These are phyloP conservation scores for Aptenodytes patagonicus DNA, from an alignment of 2,113 vertebrate genomes.

Conservation along the genomic window DNA sequence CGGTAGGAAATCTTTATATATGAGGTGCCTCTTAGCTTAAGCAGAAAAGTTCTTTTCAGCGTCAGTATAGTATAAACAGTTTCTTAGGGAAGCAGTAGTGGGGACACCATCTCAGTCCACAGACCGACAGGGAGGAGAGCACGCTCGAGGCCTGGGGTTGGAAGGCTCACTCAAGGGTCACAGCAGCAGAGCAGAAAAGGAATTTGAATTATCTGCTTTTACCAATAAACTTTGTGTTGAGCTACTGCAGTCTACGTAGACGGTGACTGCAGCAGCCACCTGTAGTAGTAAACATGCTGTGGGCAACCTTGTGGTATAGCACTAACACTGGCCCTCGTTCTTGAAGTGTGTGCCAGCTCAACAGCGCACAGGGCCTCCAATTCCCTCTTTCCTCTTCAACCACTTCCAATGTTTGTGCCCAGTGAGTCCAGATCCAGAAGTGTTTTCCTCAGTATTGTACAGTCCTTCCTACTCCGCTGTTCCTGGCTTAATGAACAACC, in stretches of 20 bases:
- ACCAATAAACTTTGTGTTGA: background rate
- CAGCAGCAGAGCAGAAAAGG: background rate
- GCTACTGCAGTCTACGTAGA: background rate
- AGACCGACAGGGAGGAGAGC: background rate
- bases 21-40: background rate
- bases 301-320: background rate
- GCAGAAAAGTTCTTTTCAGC: background rate
- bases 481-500: background rate
- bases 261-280: background rate
- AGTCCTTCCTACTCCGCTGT: background rate
- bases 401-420: background rate
- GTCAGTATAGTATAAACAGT: background rate
- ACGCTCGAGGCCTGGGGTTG: rapidly evolving
- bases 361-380: background rate
- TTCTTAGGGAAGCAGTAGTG: background rate
- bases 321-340: background rate
- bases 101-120: background rate
- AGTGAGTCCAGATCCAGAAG: background rate
- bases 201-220: background rate
- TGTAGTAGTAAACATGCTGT: background rate
- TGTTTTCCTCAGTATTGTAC: background rate
- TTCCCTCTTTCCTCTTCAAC: background rate
- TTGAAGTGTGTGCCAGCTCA: background rate
- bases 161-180: background rate
- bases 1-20: background rate